phyloP scores from a whole-genome alignment of 2,113 vertebrate species.

The Corvus hawaiiensis region DNA sequence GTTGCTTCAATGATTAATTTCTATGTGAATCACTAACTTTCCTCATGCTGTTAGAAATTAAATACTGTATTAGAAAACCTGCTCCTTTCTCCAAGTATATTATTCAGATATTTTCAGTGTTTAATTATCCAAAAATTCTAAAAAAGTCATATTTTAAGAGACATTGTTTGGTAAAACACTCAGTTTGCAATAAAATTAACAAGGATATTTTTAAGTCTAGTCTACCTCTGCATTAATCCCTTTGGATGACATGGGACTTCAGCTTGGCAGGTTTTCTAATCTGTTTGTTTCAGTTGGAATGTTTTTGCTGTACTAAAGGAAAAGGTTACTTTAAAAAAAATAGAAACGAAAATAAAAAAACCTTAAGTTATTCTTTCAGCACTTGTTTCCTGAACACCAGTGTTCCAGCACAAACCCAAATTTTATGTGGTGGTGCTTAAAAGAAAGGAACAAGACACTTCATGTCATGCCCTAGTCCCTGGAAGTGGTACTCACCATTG shows the following conservation, averaged over 20 bases:
- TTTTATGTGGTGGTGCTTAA: neutral
- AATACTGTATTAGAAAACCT: neutral
- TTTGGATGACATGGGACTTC: neutral
- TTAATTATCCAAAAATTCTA: neutral
- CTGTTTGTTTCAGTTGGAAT: neutral
- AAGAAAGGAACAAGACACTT: neutral
- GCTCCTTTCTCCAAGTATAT: neutral
- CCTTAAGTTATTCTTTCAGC: neutral
- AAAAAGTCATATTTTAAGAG: neutral
- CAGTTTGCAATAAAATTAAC: neutral
- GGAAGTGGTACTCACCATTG: constrained; percentile 76
- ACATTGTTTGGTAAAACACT: neutral
- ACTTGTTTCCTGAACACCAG: neutral
- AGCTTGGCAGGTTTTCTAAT: neutral
- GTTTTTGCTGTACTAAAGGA: neutral
- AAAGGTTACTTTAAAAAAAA: neutral
- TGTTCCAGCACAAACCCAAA: neutral
- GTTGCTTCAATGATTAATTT: neutral
- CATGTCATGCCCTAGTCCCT: rapidly evolving
- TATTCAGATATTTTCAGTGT: neutral
- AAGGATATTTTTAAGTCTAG: neutral
- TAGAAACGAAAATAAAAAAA: neutral
- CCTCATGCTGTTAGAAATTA: neutral
- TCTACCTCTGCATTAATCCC: constrained; percentile 2
- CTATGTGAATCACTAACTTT: neutral